A percentile compares a stretch with the other conserved stretches of the same genome.
phyloP scores from a whole-genome alignment of 2,113 vertebrate species.

The Phrynocephalus versicolor region DNA sequence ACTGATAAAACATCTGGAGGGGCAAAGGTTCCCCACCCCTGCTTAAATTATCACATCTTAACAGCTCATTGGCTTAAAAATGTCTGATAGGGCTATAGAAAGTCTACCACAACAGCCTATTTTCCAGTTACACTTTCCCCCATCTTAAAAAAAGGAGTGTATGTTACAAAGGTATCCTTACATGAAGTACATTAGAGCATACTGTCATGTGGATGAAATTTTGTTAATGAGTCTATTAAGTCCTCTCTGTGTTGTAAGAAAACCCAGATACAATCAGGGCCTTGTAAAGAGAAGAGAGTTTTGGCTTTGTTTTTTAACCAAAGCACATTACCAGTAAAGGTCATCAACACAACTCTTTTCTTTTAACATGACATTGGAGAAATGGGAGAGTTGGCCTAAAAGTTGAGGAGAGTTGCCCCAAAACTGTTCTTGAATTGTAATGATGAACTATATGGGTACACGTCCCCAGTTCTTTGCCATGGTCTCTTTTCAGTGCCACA shows the following conservation, averaged over 20 bases:
- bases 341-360: fast-evolving
- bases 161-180: constrained; percentile 36
- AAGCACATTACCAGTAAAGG: constrained; percentile 30
- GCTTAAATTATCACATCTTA: too few relatives aligned
- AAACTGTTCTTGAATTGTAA: not conserved
- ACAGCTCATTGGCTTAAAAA: not conserved
- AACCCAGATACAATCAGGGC: constrained; percentile 31
- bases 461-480: not conserved
- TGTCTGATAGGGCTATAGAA: not conserved
- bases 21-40: too few relatives aligned
- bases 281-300: constrained; percentile 36
- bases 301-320: constrained; percentile 31
- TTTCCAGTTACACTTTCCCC: constrained; percentile 10
- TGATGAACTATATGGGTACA: too few relatives aligned
- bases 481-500: not conserved
- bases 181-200: not conserved
- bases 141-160: constrained; percentile 25
- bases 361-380: constrained; percentile 8
- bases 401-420: not conserved
- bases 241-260: constrained; percentile 12
- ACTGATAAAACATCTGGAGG: too few relatives aligned
- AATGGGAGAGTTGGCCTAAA: not conserved
- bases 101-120: not conserved
- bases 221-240: constrained; percentile 41
- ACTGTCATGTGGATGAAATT: constrained; percentile 36